phyloP scores from a whole-genome alignment of 2,797 vertebrate species.

The Ibycter americanus region DNA sequence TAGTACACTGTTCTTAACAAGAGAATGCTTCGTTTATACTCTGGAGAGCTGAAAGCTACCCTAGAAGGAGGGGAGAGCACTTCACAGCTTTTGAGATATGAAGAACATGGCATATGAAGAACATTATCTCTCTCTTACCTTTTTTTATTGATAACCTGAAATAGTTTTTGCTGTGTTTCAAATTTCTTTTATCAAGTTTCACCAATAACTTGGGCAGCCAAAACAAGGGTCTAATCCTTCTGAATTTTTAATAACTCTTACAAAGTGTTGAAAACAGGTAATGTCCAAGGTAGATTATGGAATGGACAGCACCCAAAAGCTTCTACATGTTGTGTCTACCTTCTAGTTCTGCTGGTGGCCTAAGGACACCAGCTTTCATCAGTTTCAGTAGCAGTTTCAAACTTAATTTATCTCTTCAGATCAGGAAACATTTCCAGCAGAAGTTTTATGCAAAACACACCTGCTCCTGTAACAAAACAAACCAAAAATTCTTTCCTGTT shows the following conservation, averaged over 20 bases:
- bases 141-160: not conserved
- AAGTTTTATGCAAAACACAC: not conserved
- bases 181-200: not conserved
- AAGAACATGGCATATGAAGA: not conserved
- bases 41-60: not conserved
- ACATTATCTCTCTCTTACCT: not conserved
- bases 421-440: not conserved
- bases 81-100: not conserved
- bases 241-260: not conserved
- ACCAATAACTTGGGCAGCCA: not conserved
- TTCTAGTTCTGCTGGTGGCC: not conserved
- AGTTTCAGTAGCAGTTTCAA: not conserved
- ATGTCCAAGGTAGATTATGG: not conserved
- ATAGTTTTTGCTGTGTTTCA: not conserved
- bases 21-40: conserved; percentile 14
- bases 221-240: not conserved
- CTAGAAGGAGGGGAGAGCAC: not conserved
- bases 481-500: not conserved
- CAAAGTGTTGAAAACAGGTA: not conserved
- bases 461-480: not conserved
- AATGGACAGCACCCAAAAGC: not conserved
- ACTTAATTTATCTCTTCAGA: not conserved
- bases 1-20: not conserved
- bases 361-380: not conserved
- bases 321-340: not conserved